phyloP scores from a whole-genome alignment of 2,888 invertebrate species.

The Trichogramma dendrolimi region DNA sequence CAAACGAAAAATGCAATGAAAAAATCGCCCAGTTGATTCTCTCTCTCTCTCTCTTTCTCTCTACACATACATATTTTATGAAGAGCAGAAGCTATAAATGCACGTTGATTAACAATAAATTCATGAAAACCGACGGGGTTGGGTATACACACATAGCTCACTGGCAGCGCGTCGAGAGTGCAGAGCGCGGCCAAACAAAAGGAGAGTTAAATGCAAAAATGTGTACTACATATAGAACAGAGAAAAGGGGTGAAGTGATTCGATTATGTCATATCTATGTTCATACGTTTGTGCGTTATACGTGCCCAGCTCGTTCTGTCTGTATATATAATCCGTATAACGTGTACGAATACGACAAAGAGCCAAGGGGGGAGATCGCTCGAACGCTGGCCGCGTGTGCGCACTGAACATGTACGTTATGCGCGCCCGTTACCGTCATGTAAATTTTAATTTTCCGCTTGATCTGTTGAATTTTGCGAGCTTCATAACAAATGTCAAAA shows the following conservation, averaged over 20 bases:
- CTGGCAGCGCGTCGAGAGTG: constrained; percentile 4
- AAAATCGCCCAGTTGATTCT: not conserved
- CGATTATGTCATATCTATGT: not conserved
- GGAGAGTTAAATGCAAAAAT: not conserved
- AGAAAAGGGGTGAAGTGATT: constrained; percentile 4
- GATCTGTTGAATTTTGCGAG: constrained; percentile 12
- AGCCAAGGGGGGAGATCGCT: no score
- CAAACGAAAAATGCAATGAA: no score
- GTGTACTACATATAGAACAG: no score
- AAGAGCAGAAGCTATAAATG: constrained; percentile 5
- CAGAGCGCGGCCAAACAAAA: not conserved
- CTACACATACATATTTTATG: not conserved
- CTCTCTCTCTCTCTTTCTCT: not conserved
- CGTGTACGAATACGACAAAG: no score
- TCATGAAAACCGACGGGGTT: constrained; percentile 7
- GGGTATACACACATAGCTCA: constrained; percentile 11
- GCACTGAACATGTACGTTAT: not conserved
- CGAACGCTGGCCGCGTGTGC: not conserved
- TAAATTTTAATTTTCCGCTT: constrained; percentile 23
- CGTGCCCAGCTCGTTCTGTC: not conserved
- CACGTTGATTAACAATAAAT: constrained; percentile 14
- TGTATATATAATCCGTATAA: no score
- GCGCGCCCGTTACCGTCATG: not conserved
- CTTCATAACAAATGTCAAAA: constrained; percentile 21
- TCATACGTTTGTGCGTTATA: not conserved